Evolutionary conservation across 2,888 invertebrate genomes (phyloP).

Genomic region (Pogonocherus hispidulus): DNA sequence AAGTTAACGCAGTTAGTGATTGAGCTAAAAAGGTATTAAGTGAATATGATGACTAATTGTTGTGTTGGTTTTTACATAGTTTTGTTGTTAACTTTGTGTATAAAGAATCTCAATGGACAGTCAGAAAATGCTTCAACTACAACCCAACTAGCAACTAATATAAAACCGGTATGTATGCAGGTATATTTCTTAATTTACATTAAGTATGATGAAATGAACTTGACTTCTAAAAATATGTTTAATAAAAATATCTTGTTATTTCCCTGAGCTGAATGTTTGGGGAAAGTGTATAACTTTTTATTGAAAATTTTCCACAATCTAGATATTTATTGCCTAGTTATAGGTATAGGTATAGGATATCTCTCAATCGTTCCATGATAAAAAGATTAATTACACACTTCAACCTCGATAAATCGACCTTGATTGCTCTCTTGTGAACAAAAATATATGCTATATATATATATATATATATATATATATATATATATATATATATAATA

Average conservation of each 20-base stretch:
- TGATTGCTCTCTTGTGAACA: not conserved
- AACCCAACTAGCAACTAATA: not conserved
- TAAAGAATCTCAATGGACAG: slow-evolving; percentile 4
- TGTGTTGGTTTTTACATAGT: not conserved
- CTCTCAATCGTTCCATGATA: not conserved
- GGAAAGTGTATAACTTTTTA: no score
- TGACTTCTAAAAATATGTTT: no score
- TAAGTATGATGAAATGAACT: no score
- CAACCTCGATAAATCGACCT: not conserved
- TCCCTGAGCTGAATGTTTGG: no score
- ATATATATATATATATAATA: no score
- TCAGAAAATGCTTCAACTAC: not conserved
- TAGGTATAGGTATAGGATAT: not conserved
- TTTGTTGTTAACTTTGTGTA: not conserved
- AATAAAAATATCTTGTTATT: no score
- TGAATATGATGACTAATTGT: not conserved
- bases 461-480: no score
- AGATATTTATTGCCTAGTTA: no score
- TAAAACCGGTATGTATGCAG: slow-evolving; percentile 16
- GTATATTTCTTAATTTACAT: no score
- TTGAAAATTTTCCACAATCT: no score
- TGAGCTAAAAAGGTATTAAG: not conserved
- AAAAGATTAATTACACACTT: slow-evolving; percentile 9
- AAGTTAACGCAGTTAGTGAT: not conserved
- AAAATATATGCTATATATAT: no score